Base-by-base conservation (phyloP, 2,888 invertebrate genomes). In the Pyralis farinalis region DNA sequence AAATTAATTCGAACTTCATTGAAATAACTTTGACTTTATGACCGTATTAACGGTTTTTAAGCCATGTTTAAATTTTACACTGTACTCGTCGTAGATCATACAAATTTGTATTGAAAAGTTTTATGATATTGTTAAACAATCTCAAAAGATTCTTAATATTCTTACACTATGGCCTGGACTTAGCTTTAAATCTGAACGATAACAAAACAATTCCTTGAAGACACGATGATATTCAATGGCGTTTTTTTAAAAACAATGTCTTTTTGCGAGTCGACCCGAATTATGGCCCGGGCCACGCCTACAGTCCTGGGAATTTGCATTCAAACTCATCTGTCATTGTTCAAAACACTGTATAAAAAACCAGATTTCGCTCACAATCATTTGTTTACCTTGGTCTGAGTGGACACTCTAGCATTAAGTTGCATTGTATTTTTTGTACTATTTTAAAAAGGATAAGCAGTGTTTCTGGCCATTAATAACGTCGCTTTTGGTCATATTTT, bases 251-350 rank as follows among this genome's bases (percentile, higher is more conserved):
- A n/a, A 67, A 63, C 64, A 42, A 57, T 63, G 64, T 69, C 65
- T 68, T 78, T 76, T 73, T 68, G 66, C 62, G 54, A 51, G 44
- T 37, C 57, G 42, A 42, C 42, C 58, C 59, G 57, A 44, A 55
- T 49, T 46, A 46, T 48, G 47, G 52, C 33, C n/a, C 50, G 43
- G 27, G 59, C 71, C 75, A 66, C 84, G 83, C 84, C 84, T 68
- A 71, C 77, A 67, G 66, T 48, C 63, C 49, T 46, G 62, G 54
- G 68, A 71, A 79, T 79, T 78, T 74, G 73, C 74, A 79, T 79
- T 75, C 62, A 57, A 57, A 63, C 63, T 63, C 74, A 81, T 80
- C 74, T 79, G 80, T 83, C 83, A 81, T 70, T 83, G 81, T 81
- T 77, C 64, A 63, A 47, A 58, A 59, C 12, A 16, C n/a, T n/a